Base-by-base conservation (phyloP, 1,140 invertebrate genomes). In the Achroia grisella region DNA sequence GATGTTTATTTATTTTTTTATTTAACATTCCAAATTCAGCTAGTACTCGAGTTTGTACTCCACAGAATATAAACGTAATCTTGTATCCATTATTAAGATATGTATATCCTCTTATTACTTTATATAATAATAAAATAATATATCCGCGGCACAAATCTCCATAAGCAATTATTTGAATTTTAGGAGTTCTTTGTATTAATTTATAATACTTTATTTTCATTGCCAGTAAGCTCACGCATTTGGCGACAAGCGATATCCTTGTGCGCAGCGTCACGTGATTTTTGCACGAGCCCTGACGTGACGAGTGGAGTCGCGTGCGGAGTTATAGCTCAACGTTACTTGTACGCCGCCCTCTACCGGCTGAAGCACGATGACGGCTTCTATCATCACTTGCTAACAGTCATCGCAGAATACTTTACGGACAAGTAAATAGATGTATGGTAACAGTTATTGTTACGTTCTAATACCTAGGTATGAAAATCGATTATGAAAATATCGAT, bases 191-290 rank as follows among this genome's bases (percentile, higher is more conserved):
- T 44, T 10, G 9, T 44, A 8, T 39, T 34, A 34, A n/a, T 44
- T 14, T 37, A 34, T 34, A 46, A 29, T 1, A 15, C 41, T 15
- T 2, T 41, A 23, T 46, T 33, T 27, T 31, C 9, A 9, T 41
- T 41, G 37, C 4, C 60, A 82, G 78, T 82, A 49, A 71, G 49
- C 4, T 56, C 58, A 0, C 58, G 72, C 8, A 65, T 83, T 14
- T 83, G 79, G 79, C 68, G 64, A 0, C 72, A 77, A 44, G 79
- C 76, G 4, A 2, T 78, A 10, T 17, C 57, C 0, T 37, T 83
- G 9, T 78, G 76, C 44, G 45, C 46, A 0, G 78, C 74, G 9
- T 61, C 78, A 0, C 70, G 76, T 0, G 69, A 71, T 3, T 35
- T 76, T n/a, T 70, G 75, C 46, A 33, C 36, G 1, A 42, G 30